Evolutionary conservation across 2,888 invertebrate genomes (phyloP), one percentile per base, ranked within the genome.

Genomic region (Drosophila monieri): DNA sequence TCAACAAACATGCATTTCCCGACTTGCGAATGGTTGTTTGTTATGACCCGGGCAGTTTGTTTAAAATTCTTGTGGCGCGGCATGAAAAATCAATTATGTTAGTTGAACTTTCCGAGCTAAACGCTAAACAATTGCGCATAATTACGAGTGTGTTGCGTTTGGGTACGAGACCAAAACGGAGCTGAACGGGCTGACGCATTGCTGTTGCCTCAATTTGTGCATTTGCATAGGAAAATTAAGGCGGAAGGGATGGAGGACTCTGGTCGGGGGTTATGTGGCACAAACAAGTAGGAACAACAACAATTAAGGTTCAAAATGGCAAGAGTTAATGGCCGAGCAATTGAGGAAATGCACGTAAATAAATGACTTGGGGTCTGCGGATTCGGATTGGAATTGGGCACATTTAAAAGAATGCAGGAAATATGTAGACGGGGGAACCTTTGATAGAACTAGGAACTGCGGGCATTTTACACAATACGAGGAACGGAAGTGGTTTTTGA

Each of bases 101-200:
- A 58, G 69, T 55, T 71, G 72, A 85, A 84, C 73, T 75, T 73
- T 77, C 66, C 44, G 60, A 85, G 83, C 85, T 88, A 77, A 87
- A 80, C 78, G 74, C 81, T 81, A 85, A 88, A 78, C 88, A 88
- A 85, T 88, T 88, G 88, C 85, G 88, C 85, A 85, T 85, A 85
- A 85, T 85, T 84, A 88, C 72, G 57, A 51, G 54, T 56, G 60
- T 56, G 60, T 53, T 65, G 54, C 58, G 64, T 62, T 51, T 15
- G 61, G 54, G 37, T 35, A 8, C 59, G 55, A 44, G 32, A 35
- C 32, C 55, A 35, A 59, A 18, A 12, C 64, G 64, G 47, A 48
- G 64, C 21, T 23, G 4, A 23, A 23, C 27, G 27, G 27, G 6
- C 27, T 64, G 18, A 44, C 83, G 88, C 83, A 83, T 74, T 80